These are phyloP conservation scores for Phaethornis superciliosus DNA, from an alignment of 2,113 vertebrate genomes.

Conservation along the genomic window DNA sequence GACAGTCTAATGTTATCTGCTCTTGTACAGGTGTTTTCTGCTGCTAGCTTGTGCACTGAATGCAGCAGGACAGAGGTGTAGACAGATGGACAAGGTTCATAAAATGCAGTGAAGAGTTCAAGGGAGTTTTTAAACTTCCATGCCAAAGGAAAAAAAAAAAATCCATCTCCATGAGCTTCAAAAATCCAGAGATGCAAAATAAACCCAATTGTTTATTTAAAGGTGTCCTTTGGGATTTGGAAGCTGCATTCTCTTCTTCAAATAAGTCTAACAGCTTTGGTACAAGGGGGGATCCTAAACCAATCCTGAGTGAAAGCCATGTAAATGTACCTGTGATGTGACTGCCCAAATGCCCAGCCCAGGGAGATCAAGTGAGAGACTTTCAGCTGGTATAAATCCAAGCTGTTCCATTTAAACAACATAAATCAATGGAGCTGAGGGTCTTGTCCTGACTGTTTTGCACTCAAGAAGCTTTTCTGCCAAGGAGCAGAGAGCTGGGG, in stretches of 20 bases:
- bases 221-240: not conserved
- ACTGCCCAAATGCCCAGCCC: not conserved
- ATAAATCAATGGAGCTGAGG: not conserved
- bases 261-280: not conserved
- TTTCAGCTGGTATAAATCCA: not conserved
- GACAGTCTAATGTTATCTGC: not conserved
- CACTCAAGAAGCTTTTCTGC: not conserved
- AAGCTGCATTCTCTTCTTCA: not conserved
- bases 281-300: not conserved
- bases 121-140: not conserved
- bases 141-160: not conserved
- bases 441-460: not conserved
- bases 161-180: not conserved
- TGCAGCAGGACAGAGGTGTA: not conserved
- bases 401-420: not conserved
- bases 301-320: rapidly evolving
- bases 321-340: not conserved
- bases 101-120: not conserved
- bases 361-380: not conserved
- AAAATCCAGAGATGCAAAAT: not conserved
- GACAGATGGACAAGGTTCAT: not conserved
- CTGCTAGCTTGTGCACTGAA: rapidly evolving
- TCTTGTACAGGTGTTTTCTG: not conserved
- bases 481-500: not conserved
- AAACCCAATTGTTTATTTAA: not conserved